Evolutionary conservation across 2,888 invertebrate species (phyloP), one percentile per base, ranked within the genome.

Genomic region (Anarsia innoxiella): DNA sequence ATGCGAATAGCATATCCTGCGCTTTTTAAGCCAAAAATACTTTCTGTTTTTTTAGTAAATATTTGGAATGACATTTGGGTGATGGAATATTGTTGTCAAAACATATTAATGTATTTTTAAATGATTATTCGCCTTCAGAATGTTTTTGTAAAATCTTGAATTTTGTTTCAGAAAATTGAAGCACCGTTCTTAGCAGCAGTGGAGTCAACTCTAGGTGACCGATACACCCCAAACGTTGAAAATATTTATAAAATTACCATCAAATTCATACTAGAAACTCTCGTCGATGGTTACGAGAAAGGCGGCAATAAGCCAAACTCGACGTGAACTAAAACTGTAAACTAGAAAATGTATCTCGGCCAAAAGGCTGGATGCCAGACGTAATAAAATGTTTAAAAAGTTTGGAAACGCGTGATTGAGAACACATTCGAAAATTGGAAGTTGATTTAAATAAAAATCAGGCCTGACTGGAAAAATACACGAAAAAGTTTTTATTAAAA

Each of bases 221-320:
- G 95, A 35, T 96, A 94, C 84, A 94, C 95, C 32, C 93, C 93
- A 45, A 95, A 95, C 77, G 94, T 96, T 49, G 94, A 95, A 66
- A 91, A 89, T 58, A 94, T 95, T 59, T 96, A 96, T 88, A 91
- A 93, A 82, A 90, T 93, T 57, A 93, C 95, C 48, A 95, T 96
- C 67, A 93, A 94, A 72, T 93, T 96, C 73, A 95, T 96, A 53
- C 88, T 96, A 67, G 91, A 94, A 72, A 94, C 94, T 12, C 86
- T 96, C 55, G 87, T 94, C 51, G 90, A 90, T 53, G 95, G 95
- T 37, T 95, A 86, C 75, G 91, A 93, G 56, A 77, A 75, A 36
- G 77, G 71, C 15, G 77, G 73, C 23, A 71, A 61, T 44, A 66
- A 61, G 35, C 45, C 62, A 0, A 64, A 63, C 39, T 55, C 62